phyloP scores from a whole-genome alignment of 2,113 vertebrate genomes.

The Symphodus melops region DNA sequence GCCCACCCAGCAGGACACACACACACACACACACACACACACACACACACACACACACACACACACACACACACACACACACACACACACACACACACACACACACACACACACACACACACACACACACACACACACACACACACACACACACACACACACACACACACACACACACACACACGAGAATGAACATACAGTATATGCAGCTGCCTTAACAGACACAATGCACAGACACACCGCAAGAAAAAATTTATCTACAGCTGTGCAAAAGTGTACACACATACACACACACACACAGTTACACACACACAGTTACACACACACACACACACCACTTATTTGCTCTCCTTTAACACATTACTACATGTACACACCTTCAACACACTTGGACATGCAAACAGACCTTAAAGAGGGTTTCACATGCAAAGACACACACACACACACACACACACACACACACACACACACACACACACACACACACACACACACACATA shows the following conservation, averaged over 20 bases:
- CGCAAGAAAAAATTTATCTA: constrained; percentile 6
- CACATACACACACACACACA: background rate
- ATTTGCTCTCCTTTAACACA: background rate
- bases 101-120: constrained; percentile 22
- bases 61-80: background rate
- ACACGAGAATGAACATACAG: background rate
- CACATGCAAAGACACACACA: background rate
- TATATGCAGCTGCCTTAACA: background rate
- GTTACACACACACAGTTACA: background rate
- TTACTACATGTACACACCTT: background rate
- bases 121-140: constrained; percentile 21
- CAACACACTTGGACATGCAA: background rate
- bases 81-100: constrained; percentile 17
- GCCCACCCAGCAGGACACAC: constrained; percentile 30
- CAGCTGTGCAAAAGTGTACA: constrained; percentile 27
- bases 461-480: background rate
- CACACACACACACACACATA: too few relatives aligned
- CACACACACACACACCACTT: constrained; percentile 16
- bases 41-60: background rate
- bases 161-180: background rate
- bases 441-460: too few relatives aligned
- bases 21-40: constrained; percentile 14
- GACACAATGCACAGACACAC: background rate
- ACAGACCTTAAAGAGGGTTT: background rate
- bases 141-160: constrained; percentile 2